These are phyloP conservation scores for Fringilla coelebs DNA, from an alignment of 2,797 vertebrate species.

Conservation along the genomic window DNA sequence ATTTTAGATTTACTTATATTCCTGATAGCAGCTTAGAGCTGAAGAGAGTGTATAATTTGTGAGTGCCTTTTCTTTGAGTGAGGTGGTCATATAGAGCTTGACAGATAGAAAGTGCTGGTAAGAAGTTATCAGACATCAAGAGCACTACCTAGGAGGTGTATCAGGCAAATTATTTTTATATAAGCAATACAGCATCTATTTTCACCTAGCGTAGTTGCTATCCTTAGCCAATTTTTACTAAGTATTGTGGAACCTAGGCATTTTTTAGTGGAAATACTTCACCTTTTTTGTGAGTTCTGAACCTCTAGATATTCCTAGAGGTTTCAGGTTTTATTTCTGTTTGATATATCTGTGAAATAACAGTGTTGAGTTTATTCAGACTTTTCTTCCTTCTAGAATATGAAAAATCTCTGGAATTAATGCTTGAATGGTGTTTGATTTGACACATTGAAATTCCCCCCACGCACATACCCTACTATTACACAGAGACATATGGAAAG, in stretches of 20 bases:
- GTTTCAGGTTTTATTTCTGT: background rate
- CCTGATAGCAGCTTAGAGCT: background rate
- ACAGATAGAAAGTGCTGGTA: background rate
- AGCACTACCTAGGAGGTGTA: background rate
- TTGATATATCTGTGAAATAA: slow-evolving; percentile 16
- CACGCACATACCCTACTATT: background rate
- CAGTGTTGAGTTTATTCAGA: background rate
- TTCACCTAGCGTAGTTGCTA: background rate
- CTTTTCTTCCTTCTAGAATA: background rate
- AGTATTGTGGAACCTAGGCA: background rate
- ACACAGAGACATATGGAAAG: background rate
- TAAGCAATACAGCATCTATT: background rate
- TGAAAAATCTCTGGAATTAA: background rate
- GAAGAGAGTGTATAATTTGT: background rate
- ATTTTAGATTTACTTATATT: background rate
- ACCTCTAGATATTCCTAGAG: background rate
- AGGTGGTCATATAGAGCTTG: background rate
- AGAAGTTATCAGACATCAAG: background rate
- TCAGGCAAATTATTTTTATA: background rate
- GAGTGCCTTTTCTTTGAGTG: background rate
- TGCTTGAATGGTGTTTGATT: slow-evolving; percentile 28
- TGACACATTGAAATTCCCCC: slow-evolving; percentile 21
- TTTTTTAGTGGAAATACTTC: background rate
- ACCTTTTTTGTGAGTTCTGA: background rate
- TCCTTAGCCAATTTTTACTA: background rate